Base-by-base conservation (phyloP, 2,113 vertebrate genomes). In the Mugil cephalus region DNA sequence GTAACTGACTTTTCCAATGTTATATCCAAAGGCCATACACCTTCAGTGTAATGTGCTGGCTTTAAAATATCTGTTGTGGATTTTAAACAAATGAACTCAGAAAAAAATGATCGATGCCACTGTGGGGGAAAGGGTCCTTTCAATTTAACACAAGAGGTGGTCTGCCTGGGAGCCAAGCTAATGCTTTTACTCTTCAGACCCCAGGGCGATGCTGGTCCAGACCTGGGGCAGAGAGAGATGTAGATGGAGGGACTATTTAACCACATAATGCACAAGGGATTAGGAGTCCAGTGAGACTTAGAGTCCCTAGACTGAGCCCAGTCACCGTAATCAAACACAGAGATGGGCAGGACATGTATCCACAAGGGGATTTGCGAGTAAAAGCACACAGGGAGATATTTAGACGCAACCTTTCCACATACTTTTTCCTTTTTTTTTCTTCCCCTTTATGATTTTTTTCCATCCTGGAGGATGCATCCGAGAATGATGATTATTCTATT, bases 241-340 rank as follows among this genome's bases (percentile, higher is more conserved):
- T 14, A 35, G 53, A 69, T 18, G 9, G 38, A 66, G 5, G 1
- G 18, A 39, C 10, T 70, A 86, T 50, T 79, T 77, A 72, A 66
- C 68, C 19, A 81, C 73, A 83, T 91, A 94, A 91, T 82, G 82
- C 88, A 88, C 50, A 69, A 89, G 76, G 87, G 86, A 93, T 93
- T 92, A 92, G 75, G 55, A 73, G 60, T 80, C 51, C 40, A 53
- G 46, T 64, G 46, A 77, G 58, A 67, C 19, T 47, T n/a, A 30
- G 21, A 52, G 65, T 66, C 24, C 42, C 34, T 24, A 47, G 61
- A 66, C 40, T 48, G 39, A 59, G 42, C 39, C 14, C 21, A 59
- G 52, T 67, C 69, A 35, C 19, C 47, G 64, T 54, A 82, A 78
- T 80, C 53, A 73, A 79, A 74, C 43, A 50, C 64, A 52, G 50